Base-by-base conservation (phyloP, 1,140 invertebrate genomes). In the Cardiocondyla obscurior region DNA sequence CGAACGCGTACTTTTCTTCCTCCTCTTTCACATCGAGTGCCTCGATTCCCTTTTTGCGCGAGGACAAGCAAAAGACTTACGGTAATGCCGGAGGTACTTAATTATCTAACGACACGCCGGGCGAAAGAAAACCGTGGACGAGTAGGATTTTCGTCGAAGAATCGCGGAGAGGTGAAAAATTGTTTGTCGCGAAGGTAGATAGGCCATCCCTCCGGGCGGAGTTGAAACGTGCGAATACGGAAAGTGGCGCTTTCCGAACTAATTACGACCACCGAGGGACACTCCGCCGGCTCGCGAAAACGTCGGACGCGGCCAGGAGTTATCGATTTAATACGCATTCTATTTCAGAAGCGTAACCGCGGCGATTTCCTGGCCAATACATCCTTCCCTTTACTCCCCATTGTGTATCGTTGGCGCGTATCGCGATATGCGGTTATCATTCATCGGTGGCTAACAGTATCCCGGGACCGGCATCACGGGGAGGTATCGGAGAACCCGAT, bases 401-500 rank as follows among this genome's bases (percentile, higher is more conserved):
- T 91, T 92, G 89, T 92, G 88, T 92, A 92, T 91, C 90, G 87
- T 62, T 30, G 77, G 81, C 86, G 86, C 88, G 90, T 91, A 92
- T 93, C 90, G 89, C 90, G 90, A 92, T 93, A 90, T 22, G 33
- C 81, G 89, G 89, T 93, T 93, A 93, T 93, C 92, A 92, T 92
- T 92, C 90, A 93, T 93, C 92, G 89, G 67, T 64, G 84, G 89
- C 76, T 93, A 93, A 92, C 92, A 93, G 92, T 92, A 92, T 85
- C 86, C 87, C 81, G 87, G 77, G 70, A 74, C 58, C 60, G 77
- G 69, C 72, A 33, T 60, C 60, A 79, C 62, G 57, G 64, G 70
- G 62, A 82, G 55, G 57, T 49, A 72, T 57, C 67, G 65, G 30
- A 77, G 44, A 62, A 12, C 5, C 36, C 62, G 81, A 77, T 51